Evolutionary conservation across 2,113 vertebrate species (phyloP).

Genomic region (Seriola quinqueradiata): DNA sequence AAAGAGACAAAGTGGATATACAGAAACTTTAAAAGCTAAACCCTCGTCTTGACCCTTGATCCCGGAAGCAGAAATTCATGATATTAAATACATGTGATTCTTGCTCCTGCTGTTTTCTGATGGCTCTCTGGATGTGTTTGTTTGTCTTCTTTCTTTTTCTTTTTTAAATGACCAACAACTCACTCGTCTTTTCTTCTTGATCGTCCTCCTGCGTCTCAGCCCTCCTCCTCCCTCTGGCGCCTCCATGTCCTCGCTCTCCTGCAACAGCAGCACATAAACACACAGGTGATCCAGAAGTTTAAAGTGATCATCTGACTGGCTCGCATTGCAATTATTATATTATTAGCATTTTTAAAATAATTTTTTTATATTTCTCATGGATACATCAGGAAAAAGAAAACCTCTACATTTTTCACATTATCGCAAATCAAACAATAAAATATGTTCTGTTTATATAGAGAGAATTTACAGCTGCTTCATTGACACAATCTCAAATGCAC

Average conservation of each 20-base stretch:
- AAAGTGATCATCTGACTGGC: no score
- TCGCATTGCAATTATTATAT: no score
- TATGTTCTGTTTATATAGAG: no score
- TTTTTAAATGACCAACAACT: constrained; percentile 4
- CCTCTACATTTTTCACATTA: no score
- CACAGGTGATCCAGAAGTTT: not conserved
- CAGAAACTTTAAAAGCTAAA: not conserved
- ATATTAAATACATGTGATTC: not conserved
- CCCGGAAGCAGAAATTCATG: no score
- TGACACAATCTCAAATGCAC: not conserved
- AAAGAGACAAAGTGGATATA: not conserved
- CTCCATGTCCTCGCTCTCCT: constrained; percentile 63
- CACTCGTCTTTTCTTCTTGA: constrained; percentile 75
- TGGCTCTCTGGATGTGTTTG: not conserved
- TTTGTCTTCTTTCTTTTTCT: not conserved
- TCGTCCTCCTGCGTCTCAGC: constrained; percentile 62
- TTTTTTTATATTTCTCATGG: no score
- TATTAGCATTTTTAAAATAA: no score
- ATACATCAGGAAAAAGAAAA: no score
- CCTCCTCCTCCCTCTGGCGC: constrained; percentile 29
- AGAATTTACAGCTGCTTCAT: no score
- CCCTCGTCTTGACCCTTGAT: no score
- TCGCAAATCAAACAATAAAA: no score
- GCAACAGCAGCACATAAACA: not conserved
- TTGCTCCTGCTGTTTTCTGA: no score